A percentile compares a stretch with the other conserved stretches of the same genome.
phyloP scores from a whole-genome alignment of 2,888 invertebrate genomes.

The Thysanoteuthis rhombus region DNA sequence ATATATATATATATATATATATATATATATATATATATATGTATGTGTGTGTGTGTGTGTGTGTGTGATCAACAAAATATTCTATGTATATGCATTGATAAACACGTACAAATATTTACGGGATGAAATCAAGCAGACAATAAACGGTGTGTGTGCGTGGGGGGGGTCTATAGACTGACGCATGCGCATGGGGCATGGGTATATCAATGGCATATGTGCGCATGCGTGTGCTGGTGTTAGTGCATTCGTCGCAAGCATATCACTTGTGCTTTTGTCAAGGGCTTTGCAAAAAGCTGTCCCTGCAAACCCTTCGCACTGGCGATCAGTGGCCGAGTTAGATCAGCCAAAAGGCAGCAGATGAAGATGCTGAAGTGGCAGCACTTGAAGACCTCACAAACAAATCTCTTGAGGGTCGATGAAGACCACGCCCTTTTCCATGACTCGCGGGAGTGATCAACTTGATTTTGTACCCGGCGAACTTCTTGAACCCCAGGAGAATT shows the following conservation, averaged over 20 bases:
- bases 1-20: background rate
- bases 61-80: no score
- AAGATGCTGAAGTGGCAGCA: background rate
- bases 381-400: background rate
- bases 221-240: background rate
- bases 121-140: no score
- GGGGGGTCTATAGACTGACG: no score
- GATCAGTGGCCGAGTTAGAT: constrained; percentile 12
- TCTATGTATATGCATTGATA: no score
- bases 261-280: background rate
- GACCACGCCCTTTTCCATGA: background rate
- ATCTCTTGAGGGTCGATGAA: background rate
- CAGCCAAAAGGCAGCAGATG: background rate
- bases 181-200: no score
- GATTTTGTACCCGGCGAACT: background rate
- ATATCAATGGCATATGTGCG: background rate
- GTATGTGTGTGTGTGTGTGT: background rate
- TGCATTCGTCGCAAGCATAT: background rate
- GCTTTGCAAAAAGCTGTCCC: background rate
- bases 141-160: no score
- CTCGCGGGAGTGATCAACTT: background rate
- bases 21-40: background rate
- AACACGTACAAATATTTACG: no score
- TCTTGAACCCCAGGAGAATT: background rate
- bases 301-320: background rate